Evolutionary conservation across 2,888 invertebrate species (phyloP).

Genomic region (Microdon myrmicae): DNA sequence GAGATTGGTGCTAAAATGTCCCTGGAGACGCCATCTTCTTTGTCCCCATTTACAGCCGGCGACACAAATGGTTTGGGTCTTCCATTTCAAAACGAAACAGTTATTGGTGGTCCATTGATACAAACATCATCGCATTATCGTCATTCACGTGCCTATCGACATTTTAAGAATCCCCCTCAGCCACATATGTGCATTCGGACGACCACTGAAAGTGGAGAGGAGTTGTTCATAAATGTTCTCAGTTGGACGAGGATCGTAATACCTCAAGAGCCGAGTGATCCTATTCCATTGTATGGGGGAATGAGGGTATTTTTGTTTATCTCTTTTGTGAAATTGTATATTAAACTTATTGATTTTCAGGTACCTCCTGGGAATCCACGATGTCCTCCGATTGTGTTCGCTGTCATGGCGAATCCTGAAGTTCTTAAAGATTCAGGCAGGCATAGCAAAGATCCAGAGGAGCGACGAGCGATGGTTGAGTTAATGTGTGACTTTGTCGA

Average conservation of each 20-base stretch:
- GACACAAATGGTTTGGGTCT: constrained; percentile 25
- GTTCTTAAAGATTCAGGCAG: constrained; percentile 76
- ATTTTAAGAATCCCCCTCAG: constrained; percentile 79
- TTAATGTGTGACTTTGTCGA: constrained; percentile 78
- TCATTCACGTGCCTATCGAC: constrained; percentile 72
- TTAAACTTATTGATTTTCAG: constrained; percentile 54
- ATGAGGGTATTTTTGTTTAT: constrained; percentile 70
- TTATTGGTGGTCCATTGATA: constrained; percentile 54
- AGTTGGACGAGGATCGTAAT: constrained; percentile 80
- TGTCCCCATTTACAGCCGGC: constrained; percentile 10
- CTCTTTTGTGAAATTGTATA: not conserved
- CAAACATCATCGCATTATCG: constrained; percentile 70
- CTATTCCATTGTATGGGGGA: constrained; percentile 77
- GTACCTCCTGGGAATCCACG: constrained; percentile 73
- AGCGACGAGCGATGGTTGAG: constrained; percentile 75
- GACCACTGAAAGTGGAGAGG: constrained; percentile 68
- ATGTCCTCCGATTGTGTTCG: constrained; percentile 74
- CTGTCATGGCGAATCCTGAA: constrained; percentile 79
- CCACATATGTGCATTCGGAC: constrained; percentile 80
- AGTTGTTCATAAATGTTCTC: constrained; percentile 75
- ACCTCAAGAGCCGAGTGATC: constrained; percentile 74
- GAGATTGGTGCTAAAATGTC: constrained; percentile 18
- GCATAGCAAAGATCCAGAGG: constrained; percentile 74
- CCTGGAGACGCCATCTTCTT: constrained; percentile 43
- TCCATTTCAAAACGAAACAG: constrained; percentile 34